Evolutionary conservation across 2,888 invertebrate species (phyloP).

Genomic region (Deroplatys truncata): DNA sequence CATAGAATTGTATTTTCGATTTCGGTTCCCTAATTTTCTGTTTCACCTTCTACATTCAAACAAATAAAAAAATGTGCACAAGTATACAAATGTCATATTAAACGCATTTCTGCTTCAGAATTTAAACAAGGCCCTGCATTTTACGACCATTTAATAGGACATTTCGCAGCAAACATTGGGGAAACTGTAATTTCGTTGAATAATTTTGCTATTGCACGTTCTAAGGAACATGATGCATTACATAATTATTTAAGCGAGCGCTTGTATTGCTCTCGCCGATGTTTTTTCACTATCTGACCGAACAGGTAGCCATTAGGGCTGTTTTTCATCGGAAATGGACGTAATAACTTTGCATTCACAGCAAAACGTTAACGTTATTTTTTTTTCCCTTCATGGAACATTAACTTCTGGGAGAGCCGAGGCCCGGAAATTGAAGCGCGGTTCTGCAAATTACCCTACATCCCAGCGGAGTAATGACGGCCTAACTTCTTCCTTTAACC

Average conservation of each 20-base stretch:
- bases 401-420: not conserved
- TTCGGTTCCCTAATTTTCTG: too few species aligned
- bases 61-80: not conserved
- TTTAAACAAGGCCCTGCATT: not conserved
- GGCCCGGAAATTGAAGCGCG: not conserved
- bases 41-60: too few species aligned
- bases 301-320: not conserved
- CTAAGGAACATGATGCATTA: not conserved
- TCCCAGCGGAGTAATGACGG: not conserved
- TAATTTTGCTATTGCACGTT: not conserved
- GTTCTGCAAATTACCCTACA: not conserved
- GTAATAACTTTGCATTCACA: not conserved
- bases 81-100: not conserved
- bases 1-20: too few species aligned
- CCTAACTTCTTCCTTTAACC: not conserved
- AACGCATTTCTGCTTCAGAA: too few species aligned
- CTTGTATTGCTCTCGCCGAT: not conserved
- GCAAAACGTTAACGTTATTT: not conserved
- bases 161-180: not conserved
- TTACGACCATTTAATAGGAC: not conserved
- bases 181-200: not conserved
- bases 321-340: not conserved
- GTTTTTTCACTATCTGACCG: not conserved
- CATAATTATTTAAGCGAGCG: not conserved
- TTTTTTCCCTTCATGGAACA: not conserved